A percentile compares a stretch with the other conserved stretches of the same genome.
phyloP scores from a whole-genome alignment of 2,888 invertebrate genomes.

The Tinea semifulvella region DNA sequence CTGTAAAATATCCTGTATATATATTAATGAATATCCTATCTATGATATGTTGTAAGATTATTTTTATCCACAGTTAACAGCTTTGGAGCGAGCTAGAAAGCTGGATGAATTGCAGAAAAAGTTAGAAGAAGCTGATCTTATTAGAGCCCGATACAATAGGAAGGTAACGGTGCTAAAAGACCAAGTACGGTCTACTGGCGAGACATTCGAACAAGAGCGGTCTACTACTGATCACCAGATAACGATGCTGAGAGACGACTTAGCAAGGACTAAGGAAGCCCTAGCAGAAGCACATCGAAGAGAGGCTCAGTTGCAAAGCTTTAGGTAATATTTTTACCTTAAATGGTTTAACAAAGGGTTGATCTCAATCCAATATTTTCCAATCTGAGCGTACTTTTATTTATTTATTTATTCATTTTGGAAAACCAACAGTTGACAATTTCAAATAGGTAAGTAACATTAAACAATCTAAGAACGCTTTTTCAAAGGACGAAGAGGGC shows the following conservation, averaged over 20 bases:
- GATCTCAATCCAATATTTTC: no score
- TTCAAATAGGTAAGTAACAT: no score
- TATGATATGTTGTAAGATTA: no score
- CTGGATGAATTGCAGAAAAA: slow-evolving; percentile 85
- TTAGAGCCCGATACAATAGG: slow-evolving; percentile 77
- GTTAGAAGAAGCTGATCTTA: slow-evolving; percentile 80
- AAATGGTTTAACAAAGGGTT: no score
- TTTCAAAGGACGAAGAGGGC: no score
- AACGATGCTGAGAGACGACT: slow-evolving; percentile 77
- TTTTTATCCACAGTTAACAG: slow-evolving; percentile 72
- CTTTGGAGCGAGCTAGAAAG: slow-evolving; percentile 83
- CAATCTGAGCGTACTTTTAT: no score
- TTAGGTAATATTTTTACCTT: slow-evolving; percentile 49
- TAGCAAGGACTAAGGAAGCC: slow-evolving; percentile 77
- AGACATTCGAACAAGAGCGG: slow-evolving; percentile 75
- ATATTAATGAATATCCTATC: no score
- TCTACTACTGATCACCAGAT: slow-evolving; percentile 75
- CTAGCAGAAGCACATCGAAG: slow-evolving; percentile 78
- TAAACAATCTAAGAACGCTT: no score
- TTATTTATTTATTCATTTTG: no score
- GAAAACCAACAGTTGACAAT: no score
- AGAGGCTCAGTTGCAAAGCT: slow-evolving; percentile 80
- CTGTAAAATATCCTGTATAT: no score
- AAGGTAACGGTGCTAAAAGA: slow-evolving; percentile 78
- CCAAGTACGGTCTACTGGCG: slow-evolving; percentile 72